A percentile compares a stretch with the other conserved stretches of the same genome.
These are phyloP conservation scores for Morbakka virulenta DNA, from an alignment of 30 jellyfish, hydroid and myxozoan species.

Conservation along the genomic window DNA sequence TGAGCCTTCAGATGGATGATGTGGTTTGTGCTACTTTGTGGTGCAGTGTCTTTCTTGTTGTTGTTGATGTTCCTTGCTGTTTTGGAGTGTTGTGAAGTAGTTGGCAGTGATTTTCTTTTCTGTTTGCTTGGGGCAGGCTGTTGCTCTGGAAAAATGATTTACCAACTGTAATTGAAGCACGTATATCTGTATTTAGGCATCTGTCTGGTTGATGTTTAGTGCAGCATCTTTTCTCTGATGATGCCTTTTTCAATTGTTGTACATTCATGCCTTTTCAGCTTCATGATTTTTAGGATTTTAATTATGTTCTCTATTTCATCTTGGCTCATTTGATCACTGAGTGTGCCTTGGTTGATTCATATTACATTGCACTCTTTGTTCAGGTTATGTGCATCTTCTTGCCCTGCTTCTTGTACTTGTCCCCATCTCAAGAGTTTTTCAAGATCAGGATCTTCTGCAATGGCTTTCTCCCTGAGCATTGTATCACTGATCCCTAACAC, in stretches of 20 bases:
- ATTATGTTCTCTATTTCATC: too few relatives aligned
- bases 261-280: too few relatives aligned
- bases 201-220: too few relatives aligned
- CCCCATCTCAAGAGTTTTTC: conserved; percentile 27
- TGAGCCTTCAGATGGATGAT: too few relatives aligned
- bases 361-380: neutral
- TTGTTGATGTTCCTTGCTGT: too few relatives aligned
- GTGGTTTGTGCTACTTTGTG: too few relatives aligned
- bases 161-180: too few relatives aligned
- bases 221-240: too few relatives aligned
- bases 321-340: neutral
- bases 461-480: conserved; percentile 6
- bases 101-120: conserved; percentile 1
- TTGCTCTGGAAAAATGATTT: conserved; percentile 18
- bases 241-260: too few relatives aligned
- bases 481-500: conserved; percentile 2
- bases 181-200: neutral
- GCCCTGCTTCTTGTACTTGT: conserved; percentile 16
- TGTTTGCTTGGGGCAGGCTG: conserved; percentile 1
- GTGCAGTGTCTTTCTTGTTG: too few relatives aligned
- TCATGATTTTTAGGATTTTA: too few relatives aligned
- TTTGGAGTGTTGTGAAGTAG: neutral
- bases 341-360: conserved; percentile 3
- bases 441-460: conserved; percentile 23
- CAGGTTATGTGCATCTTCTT: conserved; percentile 24